Conservation (phyloP, 2,113 vertebrate genomes). For the Falco punctatus region DNA sequence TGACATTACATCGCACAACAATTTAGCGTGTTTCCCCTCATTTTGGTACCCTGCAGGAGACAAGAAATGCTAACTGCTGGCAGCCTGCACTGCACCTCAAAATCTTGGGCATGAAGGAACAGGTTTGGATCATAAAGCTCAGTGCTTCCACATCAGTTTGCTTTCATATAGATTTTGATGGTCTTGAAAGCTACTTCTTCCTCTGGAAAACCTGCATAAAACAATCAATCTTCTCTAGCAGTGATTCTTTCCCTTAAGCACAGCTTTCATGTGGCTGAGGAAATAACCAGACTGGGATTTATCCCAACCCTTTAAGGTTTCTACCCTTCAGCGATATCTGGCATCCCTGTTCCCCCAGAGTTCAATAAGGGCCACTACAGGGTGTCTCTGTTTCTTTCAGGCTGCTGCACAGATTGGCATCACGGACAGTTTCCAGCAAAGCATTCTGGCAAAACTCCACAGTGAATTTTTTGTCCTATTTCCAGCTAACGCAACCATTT, state of each 20-base stretch:
- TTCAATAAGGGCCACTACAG: neutral
- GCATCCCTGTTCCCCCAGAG: neutral
- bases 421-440: neutral
- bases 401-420: neutral
- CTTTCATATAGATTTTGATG: neutral
- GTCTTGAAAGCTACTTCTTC: neutral
- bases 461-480: neutral
- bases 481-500: neutral
- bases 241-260: neutral
- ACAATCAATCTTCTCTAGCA: neutral
- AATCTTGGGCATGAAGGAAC: neutral
- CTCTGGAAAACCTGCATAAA: neutral
- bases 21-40: neutral
- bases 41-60: neutral
- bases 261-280: fast-evolving
- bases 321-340: neutral
- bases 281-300: neutral
- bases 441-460: neutral
- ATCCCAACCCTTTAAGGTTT: neutral
- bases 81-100: neutral
- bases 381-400: neutral
- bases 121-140: neutral
- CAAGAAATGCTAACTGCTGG: neutral
- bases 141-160: neutral
- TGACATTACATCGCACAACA: neutral